phyloP scores from a whole-genome alignment of 2,797 vertebrate species.

The Poecilia velifera region DNA sequence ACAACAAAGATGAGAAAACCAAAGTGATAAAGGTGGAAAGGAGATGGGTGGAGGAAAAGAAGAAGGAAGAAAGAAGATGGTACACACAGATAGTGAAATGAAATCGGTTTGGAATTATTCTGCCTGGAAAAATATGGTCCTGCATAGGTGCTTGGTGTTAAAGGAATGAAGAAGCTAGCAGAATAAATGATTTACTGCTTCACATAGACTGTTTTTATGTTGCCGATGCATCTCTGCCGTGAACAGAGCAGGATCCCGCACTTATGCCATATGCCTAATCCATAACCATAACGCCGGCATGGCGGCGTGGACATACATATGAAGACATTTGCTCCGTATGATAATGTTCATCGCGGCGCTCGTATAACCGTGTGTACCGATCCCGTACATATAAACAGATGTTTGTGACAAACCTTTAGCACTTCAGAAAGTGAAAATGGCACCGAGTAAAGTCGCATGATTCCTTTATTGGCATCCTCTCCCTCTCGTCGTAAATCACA shows the following conservation, averaged over 20 bases:
- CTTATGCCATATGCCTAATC: slow-evolving; percentile 75
- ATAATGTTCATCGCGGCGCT: slow-evolving; percentile 68
- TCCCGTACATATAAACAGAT: slow-evolving; percentile 51
- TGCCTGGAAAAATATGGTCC: slow-evolving; percentile 50
- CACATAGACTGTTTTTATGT: slow-evolving; percentile 71
- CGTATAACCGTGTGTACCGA: slow-evolving; percentile 50
- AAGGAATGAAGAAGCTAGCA: slow-evolving; percentile 66
- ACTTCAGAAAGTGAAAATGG: slow-evolving; percentile 44
- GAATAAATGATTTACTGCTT: slow-evolving; percentile 79
- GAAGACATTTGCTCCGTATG: slow-evolving; percentile 65
- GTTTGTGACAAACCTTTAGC: slow-evolving; percentile 35
- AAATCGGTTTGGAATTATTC: slow-evolving; percentile 47
- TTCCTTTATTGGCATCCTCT: slow-evolving; percentile 55
- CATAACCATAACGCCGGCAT: slow-evolving; percentile 74
- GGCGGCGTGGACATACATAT: slow-evolving; percentile 64
- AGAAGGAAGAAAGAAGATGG: slow-evolving; percentile 7
- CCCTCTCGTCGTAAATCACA: slow-evolving; percentile 55
- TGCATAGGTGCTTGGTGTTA: slow-evolving; percentile 49
- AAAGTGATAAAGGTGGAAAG: slow-evolving; percentile 15
- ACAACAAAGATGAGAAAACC: slow-evolving; percentile 32
- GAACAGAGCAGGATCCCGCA: slow-evolving; percentile 61
- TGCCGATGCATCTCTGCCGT: slow-evolving; percentile 75
- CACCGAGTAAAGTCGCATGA: slow-evolving; percentile 23
- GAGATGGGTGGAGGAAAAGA: slow-evolving; percentile 4
- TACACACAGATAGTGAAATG: slow-evolving; percentile 9